Base-by-base conservation (phyloP, 1,140 invertebrate genomes). In the Medauroidea extradentata region DNA sequence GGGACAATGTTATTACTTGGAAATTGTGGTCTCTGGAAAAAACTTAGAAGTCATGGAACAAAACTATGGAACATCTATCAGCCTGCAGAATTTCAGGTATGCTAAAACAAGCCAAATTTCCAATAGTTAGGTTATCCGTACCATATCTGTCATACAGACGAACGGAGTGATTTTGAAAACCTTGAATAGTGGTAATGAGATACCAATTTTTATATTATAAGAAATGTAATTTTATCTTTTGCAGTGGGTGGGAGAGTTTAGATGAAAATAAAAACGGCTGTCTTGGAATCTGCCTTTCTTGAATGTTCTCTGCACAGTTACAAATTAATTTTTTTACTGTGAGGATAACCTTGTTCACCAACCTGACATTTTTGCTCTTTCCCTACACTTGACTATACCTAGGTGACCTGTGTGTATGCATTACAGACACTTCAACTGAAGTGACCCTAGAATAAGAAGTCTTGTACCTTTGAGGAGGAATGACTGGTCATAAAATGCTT, bases 61-160 rank as follows among this genome's bases (percentile, higher is more conserved):
- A 34, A 34, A 34, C 29, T 34, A 7, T 4, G 29, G 29, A 34
- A 34, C 29, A 34, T 7, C 29, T 34, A 11, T 34, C 29, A 68
- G 14, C 64, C 25, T 11, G 69, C 69, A 48, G 64, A 69, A 62
- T 67, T 66, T 53, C 69, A 63, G 11, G 46, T 44, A 18, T 64
- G 52, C 23, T 67, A 65, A 29, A 70, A 21, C 48, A 65, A 70
- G 63, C 4, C 4, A 62, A 66, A 41, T 57, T 53, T 42, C 65
- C 65, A 68, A 3, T 63, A 59, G 46, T 60, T 53, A 11, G 21
- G n/a, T n/a, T n/a, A n/a, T n/a, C n/a, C n/a, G n/a, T n/a, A 29
- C 11, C 5, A 11, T 34, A 11, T 34, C 29, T 7, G 29, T 34
- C 29, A 34, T 34, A 11, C 29, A 4, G 11, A 7, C 11, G 5